Base-by-base conservation (phyloP, 2,888 invertebrate genomes). In the Drosophila ezoana region DNA sequence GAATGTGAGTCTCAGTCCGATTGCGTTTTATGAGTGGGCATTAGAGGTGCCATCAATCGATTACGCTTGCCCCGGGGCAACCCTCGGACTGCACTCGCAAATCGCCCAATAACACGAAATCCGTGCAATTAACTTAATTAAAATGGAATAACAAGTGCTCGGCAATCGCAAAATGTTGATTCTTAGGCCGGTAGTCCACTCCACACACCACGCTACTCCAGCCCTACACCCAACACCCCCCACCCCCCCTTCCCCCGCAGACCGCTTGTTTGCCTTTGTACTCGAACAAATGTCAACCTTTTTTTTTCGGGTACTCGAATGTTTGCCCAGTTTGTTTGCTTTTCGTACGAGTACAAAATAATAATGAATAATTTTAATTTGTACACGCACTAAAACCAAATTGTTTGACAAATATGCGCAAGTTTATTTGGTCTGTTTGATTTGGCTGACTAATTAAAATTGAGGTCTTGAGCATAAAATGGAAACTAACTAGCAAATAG, bases 91-190 rank as follows among this genome's bases (percentile, higher is more conserved):
- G 8, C n/a, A 6, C 35, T 40, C 28, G 54, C 62, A 65, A 72
- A 79, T 83, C 66, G 79, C 64, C 54, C 72, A 69, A 75, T 81
- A 84, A 86, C 81, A 86, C 53, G 80, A 72, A 89, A 89, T 87
- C 87, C 78, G 62, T 83, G 81, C 90, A 91, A 91, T 91, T 92
- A 91, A 90, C 86, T 91, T 91, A 92, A 91, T 91, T 91, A 91
- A 91, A 91, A 86, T 79, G 83, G 76, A 90, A 90, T 91, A 91
- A 90, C 90, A 91, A 89, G 81, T 89, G 86, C 79, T 89, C 76
- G 56, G 62, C 69, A 68, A 68, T 70, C 65, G 70, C 64, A 49
- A 66, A 58, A 56, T 64, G 45, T 53, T 58, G 28, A 44, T 37
- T 41, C 44, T 65, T 40, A 18, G 43, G 28, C 62, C 65, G 32